Evolutionary conservation across 2,797 vertebrate genomes (phyloP), one percentile per base, ranked within the genome.

Genomic region (Salarias fasciatus): DNA sequence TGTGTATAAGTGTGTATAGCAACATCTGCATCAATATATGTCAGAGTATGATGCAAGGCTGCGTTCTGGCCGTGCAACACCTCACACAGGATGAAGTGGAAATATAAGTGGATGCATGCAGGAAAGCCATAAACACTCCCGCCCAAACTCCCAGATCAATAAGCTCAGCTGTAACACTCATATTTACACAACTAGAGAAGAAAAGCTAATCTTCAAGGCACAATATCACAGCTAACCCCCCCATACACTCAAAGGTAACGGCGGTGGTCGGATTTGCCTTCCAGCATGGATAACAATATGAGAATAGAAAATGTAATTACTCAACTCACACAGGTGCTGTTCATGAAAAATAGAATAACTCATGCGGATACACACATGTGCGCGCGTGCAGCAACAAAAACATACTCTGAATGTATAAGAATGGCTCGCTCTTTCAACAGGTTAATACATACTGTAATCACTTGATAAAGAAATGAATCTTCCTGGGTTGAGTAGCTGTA

Each of bases 81-180:
- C 45, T 56, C 63, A 37, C 55, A 24, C 6, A 1, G 6, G 46
- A 59, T 49, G 60, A 79, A 54, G 47, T 56, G 15, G 30, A 73
- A 83, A 62, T 70, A 46, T 36, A 54, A 66, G 55, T 33, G 53
- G 64, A 61, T 48, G 46, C 50, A 50, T 37, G 9, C 40, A 59
- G 13, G 72, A 53, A 63, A 60, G 36, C 47, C 13, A 51, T 46
- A 66, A 61, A 65, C 44, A 62, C 63, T 61, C 18, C 31, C 50
- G 38, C 64, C 50, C 80, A 82, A 77, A 80, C 61, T 85, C 85
- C 82, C 80, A 72, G 62, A 84, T 87, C 81, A 90, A 88, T 85
- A 89, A 79, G 37, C 63, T 52, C 40, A 62, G 71, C 50, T 72
- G 77, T 75, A 82, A 70, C 67, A 76, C 70, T 76, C 78, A 80